Base-by-base conservation (phyloP, 2,888 invertebrate species). In the Molorchus minor region DNA sequence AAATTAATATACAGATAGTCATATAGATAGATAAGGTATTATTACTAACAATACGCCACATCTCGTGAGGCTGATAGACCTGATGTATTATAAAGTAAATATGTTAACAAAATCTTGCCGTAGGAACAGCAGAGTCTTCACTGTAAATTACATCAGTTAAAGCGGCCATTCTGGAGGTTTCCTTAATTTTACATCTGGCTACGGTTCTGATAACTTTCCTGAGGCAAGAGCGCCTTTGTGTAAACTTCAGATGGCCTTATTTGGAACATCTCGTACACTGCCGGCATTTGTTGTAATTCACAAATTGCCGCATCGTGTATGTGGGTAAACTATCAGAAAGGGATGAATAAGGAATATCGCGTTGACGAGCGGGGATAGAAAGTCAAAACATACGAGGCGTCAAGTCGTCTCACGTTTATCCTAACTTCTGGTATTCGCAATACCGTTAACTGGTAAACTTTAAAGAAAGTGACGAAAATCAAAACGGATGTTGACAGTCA, bases 301-400 rank as follows among this genome's bases (percentile, higher is more conserved):
- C 49, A 49, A 49, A 49, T 49, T 49, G 38, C 53, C 33, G 21
- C 55, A 46, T 46, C 47, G 45, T 55, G n/a, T n/a, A n/a, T n/a
- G 46, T 59, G 47, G 35, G 30, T 58, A 47, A 54, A 55, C 29
- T 59, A 40, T 44, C 41, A 35, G 43, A 43, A 54, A 44, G 35
- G 35, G 35, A 21, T 35, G 36, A 43, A 44, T 49, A 45, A 51
- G 1, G 38, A 33, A 52, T 51, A 2, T 12, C 36, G 8, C 21
- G 36, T 12, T 20, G 53, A 35, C 20, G 43, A 54, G 36, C 44
- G 44, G 20, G 15, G n/a, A 43, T 43, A 21, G 49, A 25, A 38
- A 49, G 20, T 15, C 25, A 15, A 15, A 38, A 16, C 8, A 12
- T 17, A n/a, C n/a, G n/a, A 47, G n/a, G 20, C 33, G 19, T 47